Conservation (phyloP, 2,888 invertebrate species). For the Hypercompe scribonia region DNA sequence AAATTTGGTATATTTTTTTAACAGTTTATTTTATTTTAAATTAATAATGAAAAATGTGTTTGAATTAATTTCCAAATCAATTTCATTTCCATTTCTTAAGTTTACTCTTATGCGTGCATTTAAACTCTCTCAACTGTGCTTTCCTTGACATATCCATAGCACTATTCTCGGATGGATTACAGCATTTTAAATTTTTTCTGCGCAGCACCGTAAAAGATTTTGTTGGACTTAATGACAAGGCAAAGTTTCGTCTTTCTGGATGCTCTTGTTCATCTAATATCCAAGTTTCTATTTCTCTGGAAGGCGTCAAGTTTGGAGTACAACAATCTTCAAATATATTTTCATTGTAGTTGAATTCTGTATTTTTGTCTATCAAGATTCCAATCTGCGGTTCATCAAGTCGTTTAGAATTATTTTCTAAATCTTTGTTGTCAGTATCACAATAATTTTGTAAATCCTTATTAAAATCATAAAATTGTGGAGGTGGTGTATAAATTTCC, state of each 20-base stretch:
- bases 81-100: conserved; percentile 50
- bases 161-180: conserved; percentile 21
- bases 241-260: conserved; percentile 20
- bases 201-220: conserved; percentile 52
- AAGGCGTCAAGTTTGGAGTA: conserved; percentile 49
- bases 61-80: background rate
- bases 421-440: conserved; percentile 1
- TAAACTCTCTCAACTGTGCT: conserved; percentile 63
- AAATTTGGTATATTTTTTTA: background rate
- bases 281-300: conserved; percentile 71
- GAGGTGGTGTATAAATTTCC: conserved; percentile 71
- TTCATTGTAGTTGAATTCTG: conserved; percentile 20
- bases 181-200: conserved; percentile 37
- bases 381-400: conserved; percentile 2
- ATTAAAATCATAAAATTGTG: conserved; percentile 63
- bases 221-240: conserved; percentile 28
- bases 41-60: no score
- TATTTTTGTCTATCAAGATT: conserved; percentile 6
- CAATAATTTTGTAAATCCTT: conserved; percentile 12
- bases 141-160: conserved; percentile 24
- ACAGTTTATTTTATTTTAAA: background rate
- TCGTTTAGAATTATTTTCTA: conserved; percentile 8
- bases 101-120: conserved; percentile 62
- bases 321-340: conserved; percentile 49
- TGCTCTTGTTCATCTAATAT: conserved; percentile 56